These are phyloP conservation scores for Chirona hameri DNA, from an alignment of 2,888 invertebrate genomes.

Conservation along the genomic window DNA sequence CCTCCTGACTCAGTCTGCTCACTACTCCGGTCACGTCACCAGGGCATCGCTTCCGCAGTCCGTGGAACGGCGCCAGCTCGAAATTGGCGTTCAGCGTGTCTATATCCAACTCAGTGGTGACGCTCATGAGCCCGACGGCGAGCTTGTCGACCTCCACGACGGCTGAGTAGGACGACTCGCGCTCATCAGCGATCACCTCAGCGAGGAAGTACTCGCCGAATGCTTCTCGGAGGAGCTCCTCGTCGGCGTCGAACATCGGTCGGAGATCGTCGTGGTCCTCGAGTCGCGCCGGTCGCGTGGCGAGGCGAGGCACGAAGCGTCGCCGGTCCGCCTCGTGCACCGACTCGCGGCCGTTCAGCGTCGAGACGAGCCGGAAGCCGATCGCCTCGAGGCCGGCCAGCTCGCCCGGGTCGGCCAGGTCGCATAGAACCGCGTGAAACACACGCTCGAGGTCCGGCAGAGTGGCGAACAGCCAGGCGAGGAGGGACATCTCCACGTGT, in stretches of 20 bases:
- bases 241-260: slow-evolving; percentile 57
- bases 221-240: slow-evolving; percentile 52
- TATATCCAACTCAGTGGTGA: slow-evolving; percentile 59
- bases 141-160: slow-evolving; percentile 57
- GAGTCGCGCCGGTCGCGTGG: not conserved
- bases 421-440: not conserved
- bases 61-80: slow-evolving; percentile 50
- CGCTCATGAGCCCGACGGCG: slow-evolving; percentile 59
- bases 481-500: not conserved
- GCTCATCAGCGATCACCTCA: slow-evolving; percentile 59
- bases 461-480: not conserved
- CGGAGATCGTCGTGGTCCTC: slow-evolving; percentile 72
- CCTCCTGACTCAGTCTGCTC: not conserved
- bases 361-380: not conserved
- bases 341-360: too few species aligned
- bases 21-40: not conserved
- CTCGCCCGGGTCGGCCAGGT: too few species aligned
- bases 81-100: slow-evolving; percentile 58
- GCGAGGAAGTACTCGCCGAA: slow-evolving; percentile 66
- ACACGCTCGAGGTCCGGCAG: not conserved
- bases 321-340: not conserved
- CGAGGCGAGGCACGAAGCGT: not conserved
- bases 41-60: slow-evolving; percentile 39
- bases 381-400: not conserved
- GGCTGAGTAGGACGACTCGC: slow-evolving; percentile 56